Base-by-base conservation (phyloP, 2,888 invertebrate species). In the Cosmia pyralina region DNA sequence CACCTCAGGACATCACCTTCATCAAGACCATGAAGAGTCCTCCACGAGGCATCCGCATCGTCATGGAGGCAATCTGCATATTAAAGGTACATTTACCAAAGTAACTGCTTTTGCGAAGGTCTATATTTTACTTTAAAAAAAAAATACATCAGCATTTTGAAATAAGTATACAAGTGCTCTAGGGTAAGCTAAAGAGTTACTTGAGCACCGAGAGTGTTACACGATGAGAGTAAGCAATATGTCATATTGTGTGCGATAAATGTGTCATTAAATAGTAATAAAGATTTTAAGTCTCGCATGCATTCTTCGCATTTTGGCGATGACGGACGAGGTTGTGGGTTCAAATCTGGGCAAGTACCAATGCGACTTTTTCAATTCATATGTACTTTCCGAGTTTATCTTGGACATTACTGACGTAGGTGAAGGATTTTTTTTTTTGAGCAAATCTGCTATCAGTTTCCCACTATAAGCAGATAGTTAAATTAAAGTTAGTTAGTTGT, bases 1-100 rank as follows among this genome's bases (percentile, higher is more conserved):
- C 99, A 38, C 97, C 98, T 5, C 97, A 98, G 70, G 99, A 99
- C 90, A 98, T 99, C 81, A 98, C 99, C 5, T 97, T 99, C 80
- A 98, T 99, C 57, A 99, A 99, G 93, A 98, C 99, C 0, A 99
- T 99, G 99, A 99, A 99, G 96, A 98, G 98, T 95, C 99, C 99
- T 0, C 99, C 99, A 0, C 97, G 97, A 84, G 98, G 98, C 34
- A 98, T 99, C 11, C 98, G 98, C 88, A 95, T 98, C 41, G 98
- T 99, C 5, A 98, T 99, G 98, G 99, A 99, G 94, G 98, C 98
- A 62, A 97, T 99, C 81, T 99, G 99, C 90, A 98, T 99, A 87
- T 96, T 99, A 80, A 98, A 98, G 96, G 98, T 97, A 93, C 19
- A 15, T 52, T 52, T 17, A 44, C 1, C n/a, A 15, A 58, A 44